Evolutionary conservation across 2,888 invertebrate species (phyloP), one percentile per base, ranked within the genome.

Genomic region (Epinotia brunnichana): DNA sequence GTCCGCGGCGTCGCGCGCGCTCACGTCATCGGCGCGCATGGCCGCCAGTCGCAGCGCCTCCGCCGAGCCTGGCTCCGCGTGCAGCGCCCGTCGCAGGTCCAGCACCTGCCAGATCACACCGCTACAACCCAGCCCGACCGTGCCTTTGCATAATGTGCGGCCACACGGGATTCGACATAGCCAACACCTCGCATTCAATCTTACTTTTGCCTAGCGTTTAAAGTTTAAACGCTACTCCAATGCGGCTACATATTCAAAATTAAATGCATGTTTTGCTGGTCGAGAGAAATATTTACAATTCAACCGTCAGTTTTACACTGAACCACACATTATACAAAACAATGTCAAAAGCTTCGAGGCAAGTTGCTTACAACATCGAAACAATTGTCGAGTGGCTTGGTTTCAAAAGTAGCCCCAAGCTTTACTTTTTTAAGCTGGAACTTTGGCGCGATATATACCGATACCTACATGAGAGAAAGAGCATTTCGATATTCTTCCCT

Each of bases 21-120:
- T 94, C 94, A 91, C 94, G 93, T 90, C 93, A 83, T 89, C 93
- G 80, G 87, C 90, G 85, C 93, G 89, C 89, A 91, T 89, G 82
- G 88, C 86, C 80, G 90, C 94, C 94, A 90, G 92, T 88, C 88
- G 94, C 90, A 89, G 92, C 89, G 90, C 93, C 88, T 93, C 93
- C 83, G 93, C 92, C 78, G 93, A 92, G 76, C 94, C 94, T 68
- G 95, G 95, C 90, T 95, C 95, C 80, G 96, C 96, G 93, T 96
- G 96, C 91, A 96, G 95, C 87, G 96, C 96, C 90, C 96, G 95
- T 93, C 96, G 95, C 89, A 96, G 94, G 94, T 96, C 96, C 95
- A 96, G 95, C 94, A 96, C 96, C 96, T 96, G 94, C 88, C 92
- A 82, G 83, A 85, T 79, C 80, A 78, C 88, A 80, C 77, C 77